phyloP scores from a whole-genome alignment of 2,888 invertebrate species.

The Ormyrus nitidulus region DNA sequence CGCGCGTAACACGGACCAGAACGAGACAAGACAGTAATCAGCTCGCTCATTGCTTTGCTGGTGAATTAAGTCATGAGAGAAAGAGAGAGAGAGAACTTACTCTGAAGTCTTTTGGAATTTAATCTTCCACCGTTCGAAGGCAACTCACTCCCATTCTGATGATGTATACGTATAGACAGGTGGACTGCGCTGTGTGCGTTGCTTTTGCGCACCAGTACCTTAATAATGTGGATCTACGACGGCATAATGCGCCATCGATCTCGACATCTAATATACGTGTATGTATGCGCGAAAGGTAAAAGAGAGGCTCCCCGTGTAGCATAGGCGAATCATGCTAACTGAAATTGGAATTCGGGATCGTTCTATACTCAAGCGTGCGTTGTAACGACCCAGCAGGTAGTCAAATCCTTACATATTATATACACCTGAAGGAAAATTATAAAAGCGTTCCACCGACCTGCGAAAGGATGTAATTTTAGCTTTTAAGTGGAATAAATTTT shows the following conservation, averaged over 20 bases:
- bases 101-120: conserved; percentile 42
- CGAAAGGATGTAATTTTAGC: too few relatives aligned
- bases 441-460: too few relatives aligned
- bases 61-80: background rate
- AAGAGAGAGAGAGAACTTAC: background rate
- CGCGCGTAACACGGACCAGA: too few relatives aligned
- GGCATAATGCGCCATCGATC: conserved; percentile 9
- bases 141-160: conserved; percentile 16
- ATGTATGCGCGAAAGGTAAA: background rate
- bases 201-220: background rate
- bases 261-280: background rate
- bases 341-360: conserved; percentile 46
- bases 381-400: background rate
- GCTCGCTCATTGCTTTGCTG: too few relatives aligned
- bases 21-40: too few relatives aligned
- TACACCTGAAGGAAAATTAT: too few relatives aligned
- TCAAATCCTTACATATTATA: too few relatives aligned
- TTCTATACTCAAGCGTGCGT: background rate
- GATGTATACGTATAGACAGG: background rate
- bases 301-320: background rate
- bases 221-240: conserved; percentile 9
- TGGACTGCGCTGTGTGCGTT: too few relatives aligned
- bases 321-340: background rate
- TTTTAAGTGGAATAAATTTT: too few relatives aligned
- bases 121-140: conserved; percentile 23